Conservation (phyloP, 2,113 vertebrate genomes). For the Istiophorus platypterus region DNA sequence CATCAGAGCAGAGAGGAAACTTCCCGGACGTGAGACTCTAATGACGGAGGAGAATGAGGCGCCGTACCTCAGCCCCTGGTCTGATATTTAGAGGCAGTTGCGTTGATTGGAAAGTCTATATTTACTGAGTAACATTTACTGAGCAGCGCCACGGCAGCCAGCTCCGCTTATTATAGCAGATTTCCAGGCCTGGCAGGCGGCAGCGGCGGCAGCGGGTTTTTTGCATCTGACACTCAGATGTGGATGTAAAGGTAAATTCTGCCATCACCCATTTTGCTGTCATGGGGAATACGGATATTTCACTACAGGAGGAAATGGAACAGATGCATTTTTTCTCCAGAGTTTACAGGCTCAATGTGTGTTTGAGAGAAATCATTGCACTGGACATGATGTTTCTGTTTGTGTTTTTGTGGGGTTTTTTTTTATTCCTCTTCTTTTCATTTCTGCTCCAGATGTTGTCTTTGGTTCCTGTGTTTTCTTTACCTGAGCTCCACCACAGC, state of each 20-base stretch:
- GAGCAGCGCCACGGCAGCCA: slow-evolving; percentile 50
- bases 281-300: slow-evolving; percentile 53
- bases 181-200: slow-evolving; percentile 38
- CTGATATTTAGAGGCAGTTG: slow-evolving; percentile 48
- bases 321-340: slow-evolving; percentile 60
- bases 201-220: no score
- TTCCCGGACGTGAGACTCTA: slow-evolving; percentile 49
- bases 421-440: slow-evolving; percentile 2
- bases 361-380: slow-evolving; percentile 31
- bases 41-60: slow-evolving; percentile 43
- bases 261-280: slow-evolving; percentile 52
- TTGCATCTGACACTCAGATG: slow-evolving; percentile 51
- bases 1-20: no score
- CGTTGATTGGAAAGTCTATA: slow-evolving; percentile 61
- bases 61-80: slow-evolving; percentile 33
- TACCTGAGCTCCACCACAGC: slow-evolving; percentile 38
- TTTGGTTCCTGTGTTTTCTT: slow-evolving; percentile 45
- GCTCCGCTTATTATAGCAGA: slow-evolving; percentile 70
- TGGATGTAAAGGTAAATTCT: slow-evolving; percentile 63
- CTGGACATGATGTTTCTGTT: slow-evolving; percentile 9
- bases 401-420: neutral
- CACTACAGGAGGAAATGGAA: slow-evolving; percentile 61
- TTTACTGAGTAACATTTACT: slow-evolving; percentile 66
- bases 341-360: slow-evolving; percentile 6
- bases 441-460: neutral